These are phyloP conservation scores for Hermodice carunculata DNA, from an alignment of 2,888 invertebrate species.

Conservation along the genomic window DNA sequence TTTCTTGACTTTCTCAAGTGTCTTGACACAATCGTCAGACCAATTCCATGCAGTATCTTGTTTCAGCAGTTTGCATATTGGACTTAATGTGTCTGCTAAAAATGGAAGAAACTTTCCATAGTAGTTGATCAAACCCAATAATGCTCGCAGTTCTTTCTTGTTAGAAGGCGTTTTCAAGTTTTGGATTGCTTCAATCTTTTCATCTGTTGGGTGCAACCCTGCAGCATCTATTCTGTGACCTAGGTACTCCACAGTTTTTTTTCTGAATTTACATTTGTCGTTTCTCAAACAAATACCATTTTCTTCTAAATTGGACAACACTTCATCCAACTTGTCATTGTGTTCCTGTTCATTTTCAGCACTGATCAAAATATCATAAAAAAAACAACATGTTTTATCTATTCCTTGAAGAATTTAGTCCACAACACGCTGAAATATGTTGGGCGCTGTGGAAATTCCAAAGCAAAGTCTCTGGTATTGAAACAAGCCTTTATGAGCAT, in stretches of 20 bases:
- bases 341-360: no score
- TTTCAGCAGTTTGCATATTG: background rate
- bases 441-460: no score
- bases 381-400: no score
- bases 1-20: background rate
- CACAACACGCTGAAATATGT: no score
- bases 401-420: no score
- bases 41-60: background rate
- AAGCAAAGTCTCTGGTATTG: no score
- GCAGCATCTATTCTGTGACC: background rate
- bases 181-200: background rate
- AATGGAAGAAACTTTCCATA: background rate
- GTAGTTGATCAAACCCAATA: background rate
- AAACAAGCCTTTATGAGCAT: no score
- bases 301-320: background rate
- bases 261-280: background rate
- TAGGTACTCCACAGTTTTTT: background rate
- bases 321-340: no score
- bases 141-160: background rate
- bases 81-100: background rate
- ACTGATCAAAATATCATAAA: no score
- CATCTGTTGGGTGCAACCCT: background rate
- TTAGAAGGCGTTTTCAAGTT: background rate
- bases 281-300: background rate
- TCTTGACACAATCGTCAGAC: background rate